Evolutionary conservation across 2,113 vertebrate genomes (phyloP), one percentile per base, ranked within the genome.

Genomic region (Neolamprologus ventralis): DNA sequence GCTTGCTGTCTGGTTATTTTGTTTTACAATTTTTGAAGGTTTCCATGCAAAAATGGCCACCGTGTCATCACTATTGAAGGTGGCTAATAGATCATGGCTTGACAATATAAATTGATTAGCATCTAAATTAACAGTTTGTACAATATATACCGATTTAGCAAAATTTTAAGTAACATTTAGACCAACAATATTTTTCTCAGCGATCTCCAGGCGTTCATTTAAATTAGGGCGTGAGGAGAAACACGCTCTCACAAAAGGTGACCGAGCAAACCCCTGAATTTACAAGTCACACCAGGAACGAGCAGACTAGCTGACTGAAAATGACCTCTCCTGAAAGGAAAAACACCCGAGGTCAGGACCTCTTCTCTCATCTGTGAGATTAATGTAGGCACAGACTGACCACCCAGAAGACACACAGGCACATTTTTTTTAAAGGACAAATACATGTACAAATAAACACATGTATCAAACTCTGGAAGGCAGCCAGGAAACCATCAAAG

Each of bases 281-380:
- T 82, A 63, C 83, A 81, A 65, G 63, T 82, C 63, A 49, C 60
- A 12, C 54, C 78, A 86, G 84, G 37, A 85, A 28, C 6, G 58
- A 81, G 84, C 80, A 81, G 49, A 54, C 86, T 63, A 81, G 31
- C 42, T 73, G 83, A 85, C 78, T 54, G 21, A 37, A 65, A 63
- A 78, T 68, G 89, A 92, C 87, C 88, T 94, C 82, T 65, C 84
- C 86, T 87, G 80, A 91, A 85, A 94, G 86, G 45, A 85, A 82
- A 91, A 92, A 93, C 84, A 87, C 42, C 33, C 37, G 49, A 89
- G 91, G 87, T 92, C 92, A 45, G 40, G 91, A 91, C 90, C 93
- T 90, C 37, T 53, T 73, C 87, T 82, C 90, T 93, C 79, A 47
- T 26, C 83, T 63, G 49, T 60, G 85, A 88, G 91, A 85, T 92